Evolutionary conservation across 2,113 vertebrate species (phyloP).

Genomic region (Ancistrus triradiatus): DNA sequence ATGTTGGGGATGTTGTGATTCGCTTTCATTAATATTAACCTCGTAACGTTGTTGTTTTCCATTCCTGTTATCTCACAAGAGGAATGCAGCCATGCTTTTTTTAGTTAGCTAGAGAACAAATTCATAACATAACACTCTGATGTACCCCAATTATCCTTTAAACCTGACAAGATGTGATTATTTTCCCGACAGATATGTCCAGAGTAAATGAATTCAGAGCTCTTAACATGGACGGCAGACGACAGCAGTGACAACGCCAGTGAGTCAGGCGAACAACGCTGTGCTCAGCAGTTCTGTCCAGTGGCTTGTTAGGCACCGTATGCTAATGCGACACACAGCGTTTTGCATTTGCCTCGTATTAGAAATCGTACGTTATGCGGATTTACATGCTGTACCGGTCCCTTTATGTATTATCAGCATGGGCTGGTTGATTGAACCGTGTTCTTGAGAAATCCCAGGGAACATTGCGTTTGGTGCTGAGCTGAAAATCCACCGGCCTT

Average conservation of each 20-base stretch:
- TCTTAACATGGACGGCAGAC: conserved; percentile 12
- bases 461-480: neutral
- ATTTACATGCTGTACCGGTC: too few species aligned
- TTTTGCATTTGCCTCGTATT: neutral
- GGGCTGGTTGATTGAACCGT: too few species aligned
- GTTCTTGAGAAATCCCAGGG: conserved; percentile 1
- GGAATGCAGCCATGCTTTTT: conserved; percentile 3
- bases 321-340: neutral
- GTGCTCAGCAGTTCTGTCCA: neutral
- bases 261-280: conserved; percentile 1
- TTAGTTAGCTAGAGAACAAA: neutral
- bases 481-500: conserved; percentile 9
- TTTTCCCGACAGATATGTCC: neutral
- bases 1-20: conserved; percentile 33
- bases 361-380: too few species aligned
- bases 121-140: conserved; percentile 14
- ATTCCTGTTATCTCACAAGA: conserved; percentile 22
- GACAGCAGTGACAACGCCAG: conserved; percentile 4
- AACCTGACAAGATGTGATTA: conserved; percentile 29
- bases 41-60: conserved; percentile 14
- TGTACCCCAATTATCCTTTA: conserved; percentile 30
- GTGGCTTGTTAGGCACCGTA: conserved; percentile 3
- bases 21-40: conserved; percentile 36
- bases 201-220: neutral
- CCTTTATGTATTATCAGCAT: too few species aligned